Evolutionary conservation across 2,888 invertebrate genomes (phyloP), one percentile per base, ranked within the genome.

Genomic region (Ceramica pisi): DNA sequence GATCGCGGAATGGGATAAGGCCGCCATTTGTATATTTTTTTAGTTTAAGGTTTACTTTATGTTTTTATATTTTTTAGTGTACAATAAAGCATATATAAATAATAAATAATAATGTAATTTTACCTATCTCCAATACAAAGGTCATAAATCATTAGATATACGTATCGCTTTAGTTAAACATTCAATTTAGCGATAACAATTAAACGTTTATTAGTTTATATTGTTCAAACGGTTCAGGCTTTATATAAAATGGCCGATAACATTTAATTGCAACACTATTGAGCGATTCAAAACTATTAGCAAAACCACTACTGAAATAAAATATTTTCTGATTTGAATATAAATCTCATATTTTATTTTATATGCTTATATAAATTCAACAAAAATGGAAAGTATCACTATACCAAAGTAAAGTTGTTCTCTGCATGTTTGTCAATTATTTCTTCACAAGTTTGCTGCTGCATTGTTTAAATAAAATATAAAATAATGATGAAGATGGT

Each of bases 171-270:
- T 68, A 31, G 41, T 68, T 44, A 55, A 23, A 41, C 19, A 53
- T n/a, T 23, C 23, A 62, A 44, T 75, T 63, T 26, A 16, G 4
- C 51, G 71, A 81, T 76, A 67, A 38, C 61, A 50, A 66, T 74
- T 57, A 59, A 19, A 60, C 16, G 35, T 38, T 56, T 48, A 55
- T 50, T 66, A 53, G 23, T 65, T 48, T 65, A 55, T 16, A 61
- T 51, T 38, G 44, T 57, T 26, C 44, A 65, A 65, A 72, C 50
- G 44, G 31, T 59, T 55, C 14, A 19, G 41, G 65, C 55, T 72
- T 62, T 62, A 66, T 59, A 50, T 72, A 59, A 72, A 78, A 71
- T 68, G 67, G 23, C 65, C 55, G 46, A 66, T 81, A 78, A 66
- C 68, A 68, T 56, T 51, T 63, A 48, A 81, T 65, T 75, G 59